Evolutionary conservation across 2,797 vertebrate genomes (phyloP).

Genomic region (Botia kubotai): DNA sequence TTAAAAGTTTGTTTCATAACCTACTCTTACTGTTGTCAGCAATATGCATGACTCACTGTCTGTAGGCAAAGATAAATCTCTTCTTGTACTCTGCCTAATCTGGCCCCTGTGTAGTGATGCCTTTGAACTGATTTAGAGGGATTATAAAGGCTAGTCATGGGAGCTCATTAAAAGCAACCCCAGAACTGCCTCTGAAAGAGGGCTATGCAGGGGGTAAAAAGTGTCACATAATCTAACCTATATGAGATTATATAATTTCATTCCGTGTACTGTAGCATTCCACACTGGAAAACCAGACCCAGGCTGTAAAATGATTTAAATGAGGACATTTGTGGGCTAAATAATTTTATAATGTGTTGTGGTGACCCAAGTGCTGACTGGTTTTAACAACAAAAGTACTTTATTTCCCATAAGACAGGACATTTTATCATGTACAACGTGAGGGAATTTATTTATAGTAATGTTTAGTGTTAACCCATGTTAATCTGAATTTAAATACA

Average conservation of each 20-base stretch:
- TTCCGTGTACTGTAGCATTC: background rate
- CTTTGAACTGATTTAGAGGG: slow-evolving; percentile 60
- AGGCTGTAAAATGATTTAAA: too few relatives aligned
- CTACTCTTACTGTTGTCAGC: background rate
- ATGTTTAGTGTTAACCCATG: background rate
- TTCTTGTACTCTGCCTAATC: slow-evolving; percentile 43
- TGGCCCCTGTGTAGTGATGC: slow-evolving; percentile 53
- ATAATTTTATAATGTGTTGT: slow-evolving; percentile 15
- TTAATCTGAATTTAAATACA: background rate
- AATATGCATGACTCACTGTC: slow-evolving; percentile 52
- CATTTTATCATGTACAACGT: background rate
- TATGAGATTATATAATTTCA: background rate
- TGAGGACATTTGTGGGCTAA: slow-evolving; percentile 7
- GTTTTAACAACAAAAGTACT: slow-evolving; percentile 29
- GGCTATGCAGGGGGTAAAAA: slow-evolving; percentile 1
- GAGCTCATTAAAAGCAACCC: slow-evolving; percentile 55
- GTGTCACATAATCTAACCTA: slow-evolving; percentile 20
- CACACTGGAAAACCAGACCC: background rate
- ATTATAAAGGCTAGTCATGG: slow-evolving; percentile 54
- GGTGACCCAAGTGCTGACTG: slow-evolving; percentile 13
- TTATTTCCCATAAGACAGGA: background rate
- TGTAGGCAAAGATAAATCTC: slow-evolving; percentile 50
- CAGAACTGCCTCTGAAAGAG: slow-evolving; percentile 27
- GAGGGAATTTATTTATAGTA: background rate
- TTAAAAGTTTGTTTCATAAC: background rate